Evolutionary conservation across 2,888 invertebrate species (phyloP).

Genomic region (Neoaliturus tenellus): DNA sequence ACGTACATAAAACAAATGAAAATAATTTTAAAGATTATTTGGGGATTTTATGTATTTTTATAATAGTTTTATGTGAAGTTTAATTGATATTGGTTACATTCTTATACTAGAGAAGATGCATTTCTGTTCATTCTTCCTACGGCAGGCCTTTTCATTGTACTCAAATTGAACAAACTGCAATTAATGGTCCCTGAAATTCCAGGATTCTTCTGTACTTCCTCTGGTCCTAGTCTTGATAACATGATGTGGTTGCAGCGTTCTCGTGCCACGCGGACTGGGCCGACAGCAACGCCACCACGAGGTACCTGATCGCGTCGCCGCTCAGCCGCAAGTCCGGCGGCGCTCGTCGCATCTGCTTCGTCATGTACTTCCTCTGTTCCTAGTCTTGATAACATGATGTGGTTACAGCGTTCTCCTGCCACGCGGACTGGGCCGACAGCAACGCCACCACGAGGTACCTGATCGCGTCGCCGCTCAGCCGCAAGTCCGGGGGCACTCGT

Average conservation of each 20-base stretch:
- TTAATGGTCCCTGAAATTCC: no score
- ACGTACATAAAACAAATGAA: no score
- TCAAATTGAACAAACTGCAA: no score
- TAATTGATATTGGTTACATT: no score
- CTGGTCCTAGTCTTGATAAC: no score
- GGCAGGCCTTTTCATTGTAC: no score
- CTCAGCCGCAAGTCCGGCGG: constrained; percentile 74
- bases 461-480: constrained; percentile 78
- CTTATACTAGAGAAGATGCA: no score
- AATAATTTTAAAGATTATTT: no score
- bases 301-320: constrained; percentile 82
- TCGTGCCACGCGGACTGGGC: constrained; percentile 85
- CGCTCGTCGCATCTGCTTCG: constrained; percentile 78
- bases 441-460: constrained; percentile 79
- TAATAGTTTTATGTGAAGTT: no score
- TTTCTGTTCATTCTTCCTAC: no score
- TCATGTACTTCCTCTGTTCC: constrained; percentile 67
- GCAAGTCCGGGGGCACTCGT: constrained; percentile 74
- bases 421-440: constrained; percentile 80
- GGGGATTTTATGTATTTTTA: no score
- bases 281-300: constrained; percentile 76
- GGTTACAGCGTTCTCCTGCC: constrained; percentile 80
- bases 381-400: neutral
- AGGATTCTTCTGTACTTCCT: no score
- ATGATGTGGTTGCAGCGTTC: constrained; percentile 75